A percentile compares a stretch with the other conserved stretches of the same genome.
Conservation (phyloP, 2,797 vertebrate species). For the Macroramphosus scolopax region DNA sequence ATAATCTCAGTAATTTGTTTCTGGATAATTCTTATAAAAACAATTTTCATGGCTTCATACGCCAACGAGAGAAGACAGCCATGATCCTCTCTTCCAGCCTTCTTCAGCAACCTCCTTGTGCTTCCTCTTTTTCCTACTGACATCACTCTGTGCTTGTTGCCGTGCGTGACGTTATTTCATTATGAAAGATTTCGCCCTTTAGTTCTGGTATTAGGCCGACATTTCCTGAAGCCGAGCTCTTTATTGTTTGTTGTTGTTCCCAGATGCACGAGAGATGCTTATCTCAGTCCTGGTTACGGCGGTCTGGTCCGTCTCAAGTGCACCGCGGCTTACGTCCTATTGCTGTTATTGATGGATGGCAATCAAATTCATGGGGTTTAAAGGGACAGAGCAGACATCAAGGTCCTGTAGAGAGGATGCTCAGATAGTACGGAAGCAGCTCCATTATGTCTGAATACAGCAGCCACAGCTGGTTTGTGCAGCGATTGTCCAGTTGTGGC, state of each 20-base stretch:
- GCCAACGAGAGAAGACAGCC: too few species aligned
- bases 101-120: too few species aligned
- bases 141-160: neutral
- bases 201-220: slow-evolving; percentile 21
- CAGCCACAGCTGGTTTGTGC: too few species aligned
- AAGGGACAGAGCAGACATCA: too few species aligned
- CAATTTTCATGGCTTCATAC: neutral
- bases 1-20: slow-evolving; percentile 3
- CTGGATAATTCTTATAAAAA: neutral
- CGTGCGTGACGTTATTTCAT: slow-evolving; percentile 23
- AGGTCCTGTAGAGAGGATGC: too few species aligned
- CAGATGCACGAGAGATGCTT: slow-evolving; percentile 14
- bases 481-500: too few species aligned
- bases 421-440: too few species aligned
- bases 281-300: neutral
- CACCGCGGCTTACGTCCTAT: slow-evolving; percentile 8
- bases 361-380: neutral
- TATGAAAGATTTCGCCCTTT: slow-evolving; percentile 29
- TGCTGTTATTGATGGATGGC: slow-evolving; percentile 13
- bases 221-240: neutral
- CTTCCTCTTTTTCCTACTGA: neutral
- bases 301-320: neutral
- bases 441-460: too few species aligned
- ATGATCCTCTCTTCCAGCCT: neutral
- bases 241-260: slow-evolving; percentile 2